These are phyloP conservation scores for Sebastes nivosus DNA, from an alignment of 2,797 vertebrate species.

Conservation along the genomic window DNA sequence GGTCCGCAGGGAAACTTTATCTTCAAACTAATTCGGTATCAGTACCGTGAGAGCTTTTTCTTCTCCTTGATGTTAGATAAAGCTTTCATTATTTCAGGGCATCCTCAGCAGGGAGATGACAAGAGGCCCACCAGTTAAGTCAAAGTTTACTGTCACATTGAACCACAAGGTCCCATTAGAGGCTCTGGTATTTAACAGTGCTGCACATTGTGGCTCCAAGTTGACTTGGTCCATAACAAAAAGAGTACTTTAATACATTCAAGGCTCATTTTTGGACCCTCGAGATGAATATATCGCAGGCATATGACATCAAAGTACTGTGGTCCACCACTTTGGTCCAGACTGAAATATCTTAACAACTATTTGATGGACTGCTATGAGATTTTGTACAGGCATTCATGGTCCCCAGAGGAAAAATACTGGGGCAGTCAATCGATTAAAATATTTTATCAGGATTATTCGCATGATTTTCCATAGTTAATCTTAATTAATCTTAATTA, in stretches of 20 bases:
- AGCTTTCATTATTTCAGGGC: conserved; percentile 55
- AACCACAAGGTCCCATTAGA: conserved; percentile 9
- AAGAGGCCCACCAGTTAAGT: conserved; percentile 13
- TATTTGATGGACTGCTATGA: background rate
- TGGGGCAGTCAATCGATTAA: too few relatives aligned
- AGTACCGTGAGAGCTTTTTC: conserved; percentile 32
- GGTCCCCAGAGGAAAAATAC: background rate
- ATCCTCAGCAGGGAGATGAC: conserved; percentile 27
- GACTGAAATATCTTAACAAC: background rate
- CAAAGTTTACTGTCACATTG: conserved; percentile 7
- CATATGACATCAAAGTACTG: background rate
- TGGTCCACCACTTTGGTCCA: background rate
- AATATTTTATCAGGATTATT: too few relatives aligned
- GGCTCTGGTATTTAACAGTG: background rate
- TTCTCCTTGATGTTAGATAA: conserved; percentile 59
- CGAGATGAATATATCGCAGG: background rate
- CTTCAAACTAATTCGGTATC: conserved; percentile 64
- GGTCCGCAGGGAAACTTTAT: conserved; percentile 64
- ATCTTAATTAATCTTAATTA: too few relatives aligned
- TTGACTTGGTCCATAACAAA: background rate
- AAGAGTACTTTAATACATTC: background rate
- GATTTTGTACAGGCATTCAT: background rate
- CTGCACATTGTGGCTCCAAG: background rate
- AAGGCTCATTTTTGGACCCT: background rate
- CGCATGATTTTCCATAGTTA: too few relatives aligned